Base-by-base conservation (phyloP, 1,140 invertebrate species). In the Drosophila pruinosa region DNA sequence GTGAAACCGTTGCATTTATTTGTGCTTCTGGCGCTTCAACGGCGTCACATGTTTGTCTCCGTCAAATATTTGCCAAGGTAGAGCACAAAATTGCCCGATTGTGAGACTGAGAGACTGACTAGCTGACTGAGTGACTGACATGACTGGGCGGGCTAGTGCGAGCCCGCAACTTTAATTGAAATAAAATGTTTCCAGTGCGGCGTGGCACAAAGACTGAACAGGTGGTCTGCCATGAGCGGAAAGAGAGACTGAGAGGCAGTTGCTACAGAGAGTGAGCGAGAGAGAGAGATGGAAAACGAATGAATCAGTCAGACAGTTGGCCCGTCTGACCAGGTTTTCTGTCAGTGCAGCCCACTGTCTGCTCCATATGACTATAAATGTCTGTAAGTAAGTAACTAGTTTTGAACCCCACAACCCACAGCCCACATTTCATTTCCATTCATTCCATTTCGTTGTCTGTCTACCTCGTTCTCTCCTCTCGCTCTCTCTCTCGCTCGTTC, bases 311-410 rank as follows among this genome's bases (percentile, higher is more conserved):
- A 68, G 28, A 26, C 57, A 26, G 53, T 54, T 48, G 63, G 45
- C 70, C 65, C 63, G 39, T 31, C 57, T 28, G 45, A 54, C 58
- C 53, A 58, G 47, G 4, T 26, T 31, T 21, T 75, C 57, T 56
- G 64, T 75, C 47, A 70, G 50, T 58, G 34, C 52, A 57, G 52
- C 57, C 43, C 34, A 50, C 68, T 70, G 77, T 77, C 72, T 77
- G 77, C 63, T 77, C 81, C 56, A 81, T 47, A 86, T 86, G 81
- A 74, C 81, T 75, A 79, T 88, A 81, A 70, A 89, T 78, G 83
- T 73, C 78, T 69, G 65, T 72, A 64, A 88, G 58, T 56, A 69
- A 74, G 83, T 88, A 88, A 88, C 83, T 86, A 86, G 83, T 88
- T 88, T 82, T 75, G 48, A 59, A 34, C 56, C 21, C 50, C 58